Conservation (phyloP, 2,113 vertebrate genomes). For the Mystacornis crossleyi region DNA sequence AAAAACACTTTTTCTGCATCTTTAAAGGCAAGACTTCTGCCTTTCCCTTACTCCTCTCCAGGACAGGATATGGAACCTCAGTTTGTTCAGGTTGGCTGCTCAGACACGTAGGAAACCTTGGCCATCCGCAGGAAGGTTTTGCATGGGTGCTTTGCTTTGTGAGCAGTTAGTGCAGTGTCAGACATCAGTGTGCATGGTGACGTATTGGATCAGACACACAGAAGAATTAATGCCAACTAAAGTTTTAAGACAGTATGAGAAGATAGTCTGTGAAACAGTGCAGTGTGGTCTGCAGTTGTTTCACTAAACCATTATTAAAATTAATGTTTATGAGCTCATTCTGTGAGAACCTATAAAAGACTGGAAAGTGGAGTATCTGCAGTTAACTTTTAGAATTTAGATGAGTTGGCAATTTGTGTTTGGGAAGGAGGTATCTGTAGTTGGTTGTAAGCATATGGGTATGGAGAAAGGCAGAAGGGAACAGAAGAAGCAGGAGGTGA, state of each 20-base stretch:
- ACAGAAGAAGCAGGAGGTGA: not conserved
- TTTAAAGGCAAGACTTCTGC: not conserved
- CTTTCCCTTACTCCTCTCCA: not conserved
- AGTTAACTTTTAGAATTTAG: not conserved
- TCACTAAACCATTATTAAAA: not conserved
- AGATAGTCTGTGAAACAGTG: not conserved
- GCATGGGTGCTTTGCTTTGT: not conserved
- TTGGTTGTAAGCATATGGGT: not conserved
- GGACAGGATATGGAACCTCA: not conserved
- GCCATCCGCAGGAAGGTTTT: not conserved
- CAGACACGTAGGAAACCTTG: rapidly evolving
- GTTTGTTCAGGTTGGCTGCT: not conserved
- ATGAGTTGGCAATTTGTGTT: not conserved
- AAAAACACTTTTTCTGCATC: not conserved
- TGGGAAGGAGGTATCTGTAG: not conserved
- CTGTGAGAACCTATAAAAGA: not conserved
- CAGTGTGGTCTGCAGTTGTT: not conserved
- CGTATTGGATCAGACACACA: rapidly evolving
- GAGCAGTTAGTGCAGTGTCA: not conserved
- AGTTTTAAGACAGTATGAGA: not conserved
- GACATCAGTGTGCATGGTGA: not conserved
- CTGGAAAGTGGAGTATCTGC: not conserved
- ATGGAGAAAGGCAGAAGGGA: not conserved
- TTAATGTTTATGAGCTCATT: not conserved
- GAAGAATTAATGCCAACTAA: not conserved